A percentile compares a stretch with the other conserved stretches of the same genome.
phyloP scores from a whole-genome alignment of 2,113 vertebrate genomes.

The Mystacornis crossleyi region DNA sequence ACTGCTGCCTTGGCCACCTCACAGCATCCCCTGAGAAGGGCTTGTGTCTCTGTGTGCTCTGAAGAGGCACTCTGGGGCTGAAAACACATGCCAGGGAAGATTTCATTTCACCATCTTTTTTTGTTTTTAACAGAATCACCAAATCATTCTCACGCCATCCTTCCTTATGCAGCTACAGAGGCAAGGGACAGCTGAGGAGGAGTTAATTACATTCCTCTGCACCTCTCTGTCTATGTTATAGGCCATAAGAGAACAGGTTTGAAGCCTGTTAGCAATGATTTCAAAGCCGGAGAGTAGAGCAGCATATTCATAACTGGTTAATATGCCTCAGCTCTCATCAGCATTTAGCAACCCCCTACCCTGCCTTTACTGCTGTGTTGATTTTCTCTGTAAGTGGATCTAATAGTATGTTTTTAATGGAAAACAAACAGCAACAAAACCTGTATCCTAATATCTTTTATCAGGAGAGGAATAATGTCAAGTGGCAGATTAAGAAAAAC shows the following conservation, averaged over 20 bases:
- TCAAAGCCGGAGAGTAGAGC: neutral
- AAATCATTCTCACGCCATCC: neutral
- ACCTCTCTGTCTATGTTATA: neutral
- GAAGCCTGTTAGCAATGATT: constrained; percentile 18
- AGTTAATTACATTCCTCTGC: neutral
- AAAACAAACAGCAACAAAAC: neutral
- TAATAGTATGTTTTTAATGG: neutral
- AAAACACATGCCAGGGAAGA: neutral
- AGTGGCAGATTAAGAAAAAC: neutral
- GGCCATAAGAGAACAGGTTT: neutral
- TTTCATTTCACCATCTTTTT: neutral
- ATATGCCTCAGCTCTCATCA: neutral
- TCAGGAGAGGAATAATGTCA: neutral
- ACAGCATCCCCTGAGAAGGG: neutral
- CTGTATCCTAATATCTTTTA: neutral
- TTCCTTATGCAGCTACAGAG: neutral
- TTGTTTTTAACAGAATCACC: neutral
- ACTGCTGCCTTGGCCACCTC: neutral
- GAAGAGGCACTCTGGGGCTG: neutral
- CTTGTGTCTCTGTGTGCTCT: neutral
- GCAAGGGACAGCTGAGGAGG: neutral
- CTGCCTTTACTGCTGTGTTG: neutral
- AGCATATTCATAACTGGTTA: neutral
- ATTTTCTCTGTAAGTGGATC: neutral
- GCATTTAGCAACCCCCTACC: neutral